phyloP scores from a whole-genome alignment of 2,113 vertebrate species.

The Tympanuchus pallidicinctus region DNA sequence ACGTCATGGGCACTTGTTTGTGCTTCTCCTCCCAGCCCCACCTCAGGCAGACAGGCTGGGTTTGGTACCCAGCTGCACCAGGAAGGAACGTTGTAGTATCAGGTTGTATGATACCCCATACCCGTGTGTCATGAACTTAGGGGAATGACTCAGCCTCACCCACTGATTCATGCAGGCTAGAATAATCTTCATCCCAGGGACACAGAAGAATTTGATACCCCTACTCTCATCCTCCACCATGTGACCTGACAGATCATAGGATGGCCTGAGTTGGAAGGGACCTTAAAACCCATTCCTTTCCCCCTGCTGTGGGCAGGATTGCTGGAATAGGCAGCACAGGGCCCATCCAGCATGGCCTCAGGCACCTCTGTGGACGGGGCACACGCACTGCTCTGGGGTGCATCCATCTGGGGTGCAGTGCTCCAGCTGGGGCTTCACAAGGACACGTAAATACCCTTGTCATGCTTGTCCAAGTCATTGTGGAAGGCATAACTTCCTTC shows the following conservation, averaged over 20 bases:
- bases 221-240: neutral
- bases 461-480: neutral
- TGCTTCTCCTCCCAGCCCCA: neutral
- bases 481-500: neutral
- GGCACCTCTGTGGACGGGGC: too few species aligned
- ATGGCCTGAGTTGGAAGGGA: neutral
- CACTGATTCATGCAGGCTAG: neutral
- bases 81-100: neutral
- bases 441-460: neutral
- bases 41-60: neutral
- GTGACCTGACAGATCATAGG: neutral
- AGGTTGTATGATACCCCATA: rapidly evolving
- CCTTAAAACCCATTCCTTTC: neutral
- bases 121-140: rapidly evolving
- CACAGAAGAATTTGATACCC: neutral
- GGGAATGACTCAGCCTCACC: neutral
- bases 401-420: neutral
- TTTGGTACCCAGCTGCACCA: neutral
- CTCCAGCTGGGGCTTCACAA: neutral
- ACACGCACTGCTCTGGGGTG: neutral
- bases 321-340: too few species aligned
- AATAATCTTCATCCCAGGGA: neutral
- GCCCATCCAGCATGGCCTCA: too few species aligned
- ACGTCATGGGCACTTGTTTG: neutral
- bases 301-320: too few species aligned